These are phyloP conservation scores for Cantharis lateralis DNA, from an alignment of 2,888 invertebrate species.

Conservation along the genomic window DNA sequence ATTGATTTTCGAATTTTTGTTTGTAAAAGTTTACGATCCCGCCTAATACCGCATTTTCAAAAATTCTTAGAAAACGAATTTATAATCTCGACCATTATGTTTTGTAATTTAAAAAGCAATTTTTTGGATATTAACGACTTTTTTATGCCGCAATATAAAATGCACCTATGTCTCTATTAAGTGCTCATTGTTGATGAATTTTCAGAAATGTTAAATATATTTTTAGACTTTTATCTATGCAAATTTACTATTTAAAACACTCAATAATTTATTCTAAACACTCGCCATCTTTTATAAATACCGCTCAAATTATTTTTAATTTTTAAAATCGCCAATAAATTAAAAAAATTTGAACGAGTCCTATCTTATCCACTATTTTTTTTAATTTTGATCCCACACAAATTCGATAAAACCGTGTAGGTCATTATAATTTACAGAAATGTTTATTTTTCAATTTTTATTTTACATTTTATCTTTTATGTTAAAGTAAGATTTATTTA, in stretches of 20 bases:
- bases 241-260: not conserved
- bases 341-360: not conserved
- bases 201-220: not conserved
- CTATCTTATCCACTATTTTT: not conserved
- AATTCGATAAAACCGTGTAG: not conserved
- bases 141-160: not conserved
- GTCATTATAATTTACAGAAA: not conserved
- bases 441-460: not conserved
- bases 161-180: conserved; percentile 3
- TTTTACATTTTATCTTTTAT: not conserved
- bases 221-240: not conserved
- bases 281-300: not conserved
- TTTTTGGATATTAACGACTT: not conserved
- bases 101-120: not conserved
- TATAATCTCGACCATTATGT: not conserved
- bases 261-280: not conserved
- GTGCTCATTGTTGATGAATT: conserved; percentile 8
- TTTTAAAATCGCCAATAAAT: not conserved
- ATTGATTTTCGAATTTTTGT: not conserved
- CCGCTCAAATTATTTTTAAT: not conserved
- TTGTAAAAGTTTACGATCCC: not conserved
- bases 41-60: not conserved
- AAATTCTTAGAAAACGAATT: not conserved
- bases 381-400: not conserved
- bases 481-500: not conserved